phyloP scores from a whole-genome alignment of 2,797 vertebrate genomes.

The Sardinella longiceps region DNA sequence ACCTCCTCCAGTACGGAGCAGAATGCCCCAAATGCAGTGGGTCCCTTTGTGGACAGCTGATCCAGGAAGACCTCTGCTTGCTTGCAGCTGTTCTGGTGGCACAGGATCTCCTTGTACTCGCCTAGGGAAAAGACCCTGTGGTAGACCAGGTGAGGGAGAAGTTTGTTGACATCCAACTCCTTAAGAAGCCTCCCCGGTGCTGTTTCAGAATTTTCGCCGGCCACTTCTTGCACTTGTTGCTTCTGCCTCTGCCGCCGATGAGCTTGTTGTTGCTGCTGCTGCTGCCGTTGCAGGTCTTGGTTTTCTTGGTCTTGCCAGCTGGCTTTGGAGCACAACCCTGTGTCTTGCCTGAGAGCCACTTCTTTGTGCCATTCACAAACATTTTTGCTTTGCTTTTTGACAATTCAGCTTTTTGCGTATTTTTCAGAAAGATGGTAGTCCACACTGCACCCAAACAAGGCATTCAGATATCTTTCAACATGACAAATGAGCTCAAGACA shows the following conservation, averaged over 20 bases:
- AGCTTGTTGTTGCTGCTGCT: not conserved
- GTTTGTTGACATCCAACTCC: conserved; percentile 81
- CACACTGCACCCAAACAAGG: not conserved
- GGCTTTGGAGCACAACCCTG: conserved; percentile 70
- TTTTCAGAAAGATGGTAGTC: conserved; percentile 51
- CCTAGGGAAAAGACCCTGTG: conserved; percentile 85
- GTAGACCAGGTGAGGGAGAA: conserved; percentile 85
- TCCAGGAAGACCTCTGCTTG: conserved; percentile 83
- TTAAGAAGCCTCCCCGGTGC: conserved; percentile 79
- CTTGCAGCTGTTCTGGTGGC: conserved; percentile 73
- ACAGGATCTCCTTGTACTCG: conserved; percentile 87
- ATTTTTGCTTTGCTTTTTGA: conserved; percentile 70
- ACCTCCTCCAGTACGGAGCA: conserved; percentile 88
- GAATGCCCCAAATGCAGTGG: conserved; percentile 83
- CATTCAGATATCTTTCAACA: not conserved
- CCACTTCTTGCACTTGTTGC: conserved; percentile 71
- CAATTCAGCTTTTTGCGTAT: conserved; percentile 48
- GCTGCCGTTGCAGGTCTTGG: not conserved
- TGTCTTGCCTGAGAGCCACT: conserved; percentile 79
- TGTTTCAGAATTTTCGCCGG: conserved; percentile 76
- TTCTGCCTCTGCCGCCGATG: not conserved
- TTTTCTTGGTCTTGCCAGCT: conserved; percentile 60
- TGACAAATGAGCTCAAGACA: not conserved
- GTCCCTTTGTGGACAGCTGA: conserved; percentile 84
- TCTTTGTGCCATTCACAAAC: conserved; percentile 78